Evolutionary conservation across 2,113 vertebrate species (phyloP).

Genomic region (Madoqua kirkii): DNA sequence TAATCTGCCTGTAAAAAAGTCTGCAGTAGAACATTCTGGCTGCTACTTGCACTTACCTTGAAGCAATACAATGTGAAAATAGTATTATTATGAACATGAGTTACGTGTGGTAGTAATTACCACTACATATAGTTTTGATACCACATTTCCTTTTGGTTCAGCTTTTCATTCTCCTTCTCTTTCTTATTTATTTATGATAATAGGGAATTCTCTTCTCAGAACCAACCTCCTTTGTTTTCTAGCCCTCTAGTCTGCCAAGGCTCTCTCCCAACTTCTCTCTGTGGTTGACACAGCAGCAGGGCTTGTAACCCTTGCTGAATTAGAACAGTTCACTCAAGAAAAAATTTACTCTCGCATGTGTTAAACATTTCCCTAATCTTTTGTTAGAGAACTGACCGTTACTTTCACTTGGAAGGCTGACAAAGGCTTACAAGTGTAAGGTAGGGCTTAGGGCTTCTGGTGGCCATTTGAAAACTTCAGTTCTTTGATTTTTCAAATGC

Average conservation of each 20-base stretch:
- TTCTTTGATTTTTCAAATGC: slow-evolving; percentile 63
- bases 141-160: slow-evolving; percentile 70
- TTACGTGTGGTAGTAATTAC: background rate
- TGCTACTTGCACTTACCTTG: background rate
- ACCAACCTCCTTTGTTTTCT: slow-evolving; percentile 44
- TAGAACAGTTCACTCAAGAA: slow-evolving; percentile 51
- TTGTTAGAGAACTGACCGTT: slow-evolving; percentile 60
- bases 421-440: background rate
- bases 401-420: slow-evolving; percentile 57
- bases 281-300: slow-evolving; percentile 28
- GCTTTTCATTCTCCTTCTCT: slow-evolving; percentile 77
- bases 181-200: slow-evolving; percentile 86
- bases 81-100: background rate
- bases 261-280: slow-evolving; percentile 11
- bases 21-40: background rate
- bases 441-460: background rate
- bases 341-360: slow-evolving; percentile 39
- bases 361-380: slow-evolving; percentile 61
- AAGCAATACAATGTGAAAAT: background rate
- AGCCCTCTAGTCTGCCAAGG: slow-evolving; percentile 43
- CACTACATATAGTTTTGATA: slow-evolving; percentile 29
- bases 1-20: background rate
- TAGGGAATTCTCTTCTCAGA: slow-evolving; percentile 70
- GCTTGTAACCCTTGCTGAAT: slow-evolving; percentile 60
- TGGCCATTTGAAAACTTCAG: slow-evolving; percentile 61